Evolutionary conservation across 2,888 invertebrate genomes (phyloP), one percentile per base, ranked within the genome.

Genomic region (Drosophila meridiana): DNA sequence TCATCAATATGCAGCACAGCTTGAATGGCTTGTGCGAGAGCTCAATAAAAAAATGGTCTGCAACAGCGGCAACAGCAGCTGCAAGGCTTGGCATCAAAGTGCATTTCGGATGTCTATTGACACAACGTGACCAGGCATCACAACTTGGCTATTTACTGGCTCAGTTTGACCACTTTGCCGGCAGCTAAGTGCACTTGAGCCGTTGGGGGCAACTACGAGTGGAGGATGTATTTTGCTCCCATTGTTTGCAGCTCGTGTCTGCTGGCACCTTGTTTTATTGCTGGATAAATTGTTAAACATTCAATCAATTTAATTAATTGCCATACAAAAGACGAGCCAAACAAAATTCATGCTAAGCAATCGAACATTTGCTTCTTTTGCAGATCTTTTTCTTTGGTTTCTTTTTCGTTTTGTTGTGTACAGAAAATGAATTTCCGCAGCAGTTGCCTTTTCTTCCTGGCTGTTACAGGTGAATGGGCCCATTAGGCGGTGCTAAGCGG

Each of bases 241-340:
- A 59, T 68, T 74, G 73, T 67, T 53, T 28, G 20, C 30, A 28
- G 42, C 14, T 58, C 3, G 58, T 57, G 20, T 56, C 67, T 20
- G 47, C 60, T 57, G 63, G 20, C 58, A 60, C 62, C 76, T 82
- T 80, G 66, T 71, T 75, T 85, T 63, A 76, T 80, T 74, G 66
- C 56, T 50, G 55, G 52, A 70, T 75, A 78, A 71, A 85, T 81
- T 74, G 88, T 79, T 82, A 66, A 77, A 42, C 84, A 81, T 87
- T 76, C 76, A 83, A 89, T 87, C 84, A 83, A 87, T 87, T 87
- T 79, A 84, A 84, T 85, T 85, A 84, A 85, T 87, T 84, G 74
- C 61, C 48, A 50, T 28, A 69, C 50, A 57, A 67, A 79, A 47
- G 62, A 36, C 20, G 56, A 56, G 67, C 62, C 40, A 61, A 77